Base-by-base conservation (phyloP, 2,797 vertebrate species). In the Sphenodon punctatus region DNA sequence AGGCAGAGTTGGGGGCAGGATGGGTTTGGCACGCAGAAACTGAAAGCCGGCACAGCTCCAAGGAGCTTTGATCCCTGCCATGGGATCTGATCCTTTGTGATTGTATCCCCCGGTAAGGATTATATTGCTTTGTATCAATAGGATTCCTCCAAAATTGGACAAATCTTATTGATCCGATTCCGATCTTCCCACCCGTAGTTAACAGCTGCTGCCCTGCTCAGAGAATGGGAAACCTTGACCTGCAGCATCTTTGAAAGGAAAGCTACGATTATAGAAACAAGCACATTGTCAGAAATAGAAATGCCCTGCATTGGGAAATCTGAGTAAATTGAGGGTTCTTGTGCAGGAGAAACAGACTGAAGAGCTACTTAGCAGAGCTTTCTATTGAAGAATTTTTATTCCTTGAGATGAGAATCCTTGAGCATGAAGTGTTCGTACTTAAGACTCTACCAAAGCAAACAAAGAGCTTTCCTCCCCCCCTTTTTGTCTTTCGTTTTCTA, bases 321-420 rank as follows among this genome's bases (percentile, higher is more conserved):
- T 14, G 6, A 0, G 0, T 42, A 2, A 6, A 11, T 41, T 58
- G 23, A 51, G 55, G 38, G 43, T 41, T 15, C 59, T 10, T 22
- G 1, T 46, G 16, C 34, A 1, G 0, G 0, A 48, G 34, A 53
- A 23, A 2, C 8, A 11, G 39, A 19, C 20, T 10, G 7, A 60
- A 60, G 58, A 66, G 2, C 6, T 69, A 23, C 4, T 65, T 61
- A 0, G 2, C 32, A 36, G 10, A 20, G 10, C n/a, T n/a, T n/a
- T n/a, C n/a, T n/a, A n/a, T n/a, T n/a, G n/a, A n/a, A n/a, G n/a
- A n/a, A n/a, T 36, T 23, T 9, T 53, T 8, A 5, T 61, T 25
- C 56, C 41, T 63, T 0, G 0, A 1, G 0, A 1, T 12, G 36
- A 43, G 34, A 4, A 19, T 77, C 20, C 48, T 75, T 59, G 15